A percentile compares a stretch with the other conserved stretches of the same genome.
These are phyloP conservation scores for Eleutherodactylus coqui DNA, from an alignment of 2,797 vertebrate species.

Conservation along the genomic window DNA sequence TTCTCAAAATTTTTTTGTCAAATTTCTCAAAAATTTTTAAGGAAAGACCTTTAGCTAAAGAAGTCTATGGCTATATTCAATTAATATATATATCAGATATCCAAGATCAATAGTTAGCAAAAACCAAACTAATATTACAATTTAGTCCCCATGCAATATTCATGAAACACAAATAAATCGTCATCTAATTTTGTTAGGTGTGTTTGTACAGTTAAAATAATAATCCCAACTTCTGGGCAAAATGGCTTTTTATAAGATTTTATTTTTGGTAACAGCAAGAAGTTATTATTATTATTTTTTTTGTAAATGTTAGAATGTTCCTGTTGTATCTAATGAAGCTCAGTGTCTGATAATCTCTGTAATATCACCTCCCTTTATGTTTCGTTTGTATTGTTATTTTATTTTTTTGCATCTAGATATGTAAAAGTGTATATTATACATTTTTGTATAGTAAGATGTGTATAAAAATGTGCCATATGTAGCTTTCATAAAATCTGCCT, in stretches of 20 bases:
- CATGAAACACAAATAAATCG: neutral
- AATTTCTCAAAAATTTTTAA: neutral
- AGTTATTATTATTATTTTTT: slow-evolving; percentile 7
- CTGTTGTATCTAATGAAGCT: slow-evolving; percentile 43
- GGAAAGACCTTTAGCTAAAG: neutral
- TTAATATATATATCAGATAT: neutral
- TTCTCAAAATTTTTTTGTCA: neutral
- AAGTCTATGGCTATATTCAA: neutral
- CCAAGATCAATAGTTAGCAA: no score
- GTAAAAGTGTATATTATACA: slow-evolving; percentile 60
- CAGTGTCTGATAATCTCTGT: slow-evolving; percentile 42
- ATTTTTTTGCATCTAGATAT: slow-evolving; percentile 36
- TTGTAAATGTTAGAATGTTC: neutral
- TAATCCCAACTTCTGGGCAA: slow-evolving; percentile 34
- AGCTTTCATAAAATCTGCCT: slow-evolving; percentile 59
- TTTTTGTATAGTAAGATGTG: slow-evolving; percentile 31
- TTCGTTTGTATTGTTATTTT: slow-evolving; percentile 29
- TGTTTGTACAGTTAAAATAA: slow-evolving; percentile 50
- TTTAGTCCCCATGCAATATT: neutral
- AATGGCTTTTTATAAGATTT: slow-evolving; percentile 44
- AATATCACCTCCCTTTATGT: slow-evolving; percentile 48
- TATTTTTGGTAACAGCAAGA: neutral
- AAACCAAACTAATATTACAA: neutral
- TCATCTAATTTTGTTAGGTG: slow-evolving; percentile 52
- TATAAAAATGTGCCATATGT: slow-evolving; percentile 41